Base-by-base conservation (phyloP, 1,140 invertebrate genomes). In the Calephelis virginiensis region DNA sequence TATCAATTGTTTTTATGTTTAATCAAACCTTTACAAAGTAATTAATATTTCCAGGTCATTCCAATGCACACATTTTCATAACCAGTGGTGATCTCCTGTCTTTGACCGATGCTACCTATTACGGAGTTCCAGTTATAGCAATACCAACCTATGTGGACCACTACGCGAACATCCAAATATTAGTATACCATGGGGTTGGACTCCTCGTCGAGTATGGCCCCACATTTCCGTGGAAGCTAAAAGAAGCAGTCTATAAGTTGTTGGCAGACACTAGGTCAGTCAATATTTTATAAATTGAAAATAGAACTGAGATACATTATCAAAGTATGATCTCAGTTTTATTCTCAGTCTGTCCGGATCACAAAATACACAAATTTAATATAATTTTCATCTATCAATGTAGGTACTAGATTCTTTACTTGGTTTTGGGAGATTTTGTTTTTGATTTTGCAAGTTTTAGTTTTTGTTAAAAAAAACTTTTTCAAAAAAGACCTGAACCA, bases 61-160 rank as follows among this genome's bases (percentile, higher is more conserved):
- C 88, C 0, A 95, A 95, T 68, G 89, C 94, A 4, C 81, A 90
- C 48, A 78, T 92, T 1, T 94, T 95, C 63, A 93, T 96, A 45
- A 93, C 93, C 0, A 94, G 95, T 71, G 94, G 93, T 4, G 95
- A 95, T 8, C 78, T 93, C 11, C 84, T 94, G 38, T 94, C 94
- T 50, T 90, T 93, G 12, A 92, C 92, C 43, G 95, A 96, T 77
- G 92, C 94, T 0, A 90, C 94, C 45, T 92, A 94, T 75, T 91
- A 93, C 67, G 94, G 93, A 49, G 93, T 95, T 5, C 95, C 95
- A 0, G 74, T 95, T 4, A 82, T 96, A 8, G 93, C 92, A 2
- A 90, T 95, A 60, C 95, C 95, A 12, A 81, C 95, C 9, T 93
- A 93, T 28, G 91, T 87, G 2, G 94, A 95, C 83, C 94, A 95